These are phyloP conservation scores for Drosophila atroscutellata DNA, from an alignment of 2,888 invertebrate species.

Conservation along the genomic window DNA sequence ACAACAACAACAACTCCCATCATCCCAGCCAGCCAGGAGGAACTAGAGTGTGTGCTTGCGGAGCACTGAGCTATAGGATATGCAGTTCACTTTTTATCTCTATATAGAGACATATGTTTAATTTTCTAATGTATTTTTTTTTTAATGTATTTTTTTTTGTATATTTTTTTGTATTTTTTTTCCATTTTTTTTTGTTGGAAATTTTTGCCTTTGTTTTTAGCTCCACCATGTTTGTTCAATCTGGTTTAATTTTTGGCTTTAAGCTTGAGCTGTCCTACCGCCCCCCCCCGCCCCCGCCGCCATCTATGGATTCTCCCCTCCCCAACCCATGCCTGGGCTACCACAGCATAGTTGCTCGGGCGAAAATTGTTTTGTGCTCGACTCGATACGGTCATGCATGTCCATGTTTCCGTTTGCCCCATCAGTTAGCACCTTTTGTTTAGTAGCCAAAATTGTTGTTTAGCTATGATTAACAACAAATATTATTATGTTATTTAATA, in stretches of 20 bases:
- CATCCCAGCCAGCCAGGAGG: constrained; percentile 2
- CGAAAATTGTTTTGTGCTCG: constrained; percentile 22
- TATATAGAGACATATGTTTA: not conserved
- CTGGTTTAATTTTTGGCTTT: constrained; percentile 8
- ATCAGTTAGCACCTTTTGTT: constrained; percentile 52
- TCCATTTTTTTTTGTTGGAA: not conserved
- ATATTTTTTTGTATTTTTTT: not conserved
- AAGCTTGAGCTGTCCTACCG: not conserved
- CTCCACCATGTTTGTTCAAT: constrained; percentile 21
- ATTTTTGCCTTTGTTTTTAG: not conserved
- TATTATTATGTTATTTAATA: constrained; percentile 28
- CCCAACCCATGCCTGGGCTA: not conserved
- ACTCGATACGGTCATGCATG: constrained; percentile 12
- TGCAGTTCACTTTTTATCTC: constrained; percentile 2
- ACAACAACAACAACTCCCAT: not conserved
- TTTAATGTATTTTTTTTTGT: not conserved
- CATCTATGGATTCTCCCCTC: not conserved
- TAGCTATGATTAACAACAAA: constrained; percentile 44
- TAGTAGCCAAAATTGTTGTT: constrained; percentile 43
- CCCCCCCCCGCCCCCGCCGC: not conserved
- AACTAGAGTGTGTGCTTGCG: constrained; percentile 23
- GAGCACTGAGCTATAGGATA: constrained; percentile 49
- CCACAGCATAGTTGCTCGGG: constrained; percentile 1
- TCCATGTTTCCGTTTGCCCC: constrained; percentile 42
- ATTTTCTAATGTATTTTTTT: not conserved